Percentiles rank a stretch among this genome's conserved stretches.
Evolutionary conservation across 1,140 invertebrate genomes (phyloP).

Genomic region (Sycophila sp.): DNA sequence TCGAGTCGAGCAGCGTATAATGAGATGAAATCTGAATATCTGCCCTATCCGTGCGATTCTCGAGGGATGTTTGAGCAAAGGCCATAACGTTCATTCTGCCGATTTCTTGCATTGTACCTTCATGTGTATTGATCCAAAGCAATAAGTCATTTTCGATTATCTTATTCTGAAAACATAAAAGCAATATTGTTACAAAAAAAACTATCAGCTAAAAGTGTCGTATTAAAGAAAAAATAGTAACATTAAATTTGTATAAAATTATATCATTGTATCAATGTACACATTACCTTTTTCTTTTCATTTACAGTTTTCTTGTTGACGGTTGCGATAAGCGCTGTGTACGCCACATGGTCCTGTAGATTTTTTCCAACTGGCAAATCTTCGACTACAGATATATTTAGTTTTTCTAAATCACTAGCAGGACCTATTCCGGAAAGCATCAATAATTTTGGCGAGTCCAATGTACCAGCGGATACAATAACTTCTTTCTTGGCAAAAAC

Average conservation of each 20-base stretch:
- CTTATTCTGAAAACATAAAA: too few relatives aligned
- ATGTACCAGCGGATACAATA: conserved; percentile 75
- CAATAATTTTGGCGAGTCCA: conserved; percentile 78
- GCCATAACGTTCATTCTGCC: neutral
- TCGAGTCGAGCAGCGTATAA: neutral
- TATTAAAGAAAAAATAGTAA: too few relatives aligned
- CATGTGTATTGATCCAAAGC: neutral
- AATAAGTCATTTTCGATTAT: neutral
- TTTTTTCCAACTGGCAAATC: conserved; percentile 72
- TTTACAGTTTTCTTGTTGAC: neutral
- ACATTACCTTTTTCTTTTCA: too few relatives aligned
- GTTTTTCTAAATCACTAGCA: conserved; percentile 63
- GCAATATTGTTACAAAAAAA: neutral
- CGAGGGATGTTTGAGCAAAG: neutral
- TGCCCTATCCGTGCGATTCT: neutral
- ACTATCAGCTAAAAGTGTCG: too few relatives aligned
- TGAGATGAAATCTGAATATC: neutral
- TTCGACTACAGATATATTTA: conserved; percentile 56
- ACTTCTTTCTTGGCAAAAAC: conserved; percentile 67
- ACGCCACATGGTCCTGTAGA: conserved; percentile 69
- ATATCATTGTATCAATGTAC: too few relatives aligned
- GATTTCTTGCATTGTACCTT: neutral
- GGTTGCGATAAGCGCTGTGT: neutral
- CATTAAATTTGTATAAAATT: too few relatives aligned
- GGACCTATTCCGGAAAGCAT: conserved; percentile 78